phyloP scores from a whole-genome alignment of 1,140 invertebrate species.

The Eurytemora carolleeae region DNA sequence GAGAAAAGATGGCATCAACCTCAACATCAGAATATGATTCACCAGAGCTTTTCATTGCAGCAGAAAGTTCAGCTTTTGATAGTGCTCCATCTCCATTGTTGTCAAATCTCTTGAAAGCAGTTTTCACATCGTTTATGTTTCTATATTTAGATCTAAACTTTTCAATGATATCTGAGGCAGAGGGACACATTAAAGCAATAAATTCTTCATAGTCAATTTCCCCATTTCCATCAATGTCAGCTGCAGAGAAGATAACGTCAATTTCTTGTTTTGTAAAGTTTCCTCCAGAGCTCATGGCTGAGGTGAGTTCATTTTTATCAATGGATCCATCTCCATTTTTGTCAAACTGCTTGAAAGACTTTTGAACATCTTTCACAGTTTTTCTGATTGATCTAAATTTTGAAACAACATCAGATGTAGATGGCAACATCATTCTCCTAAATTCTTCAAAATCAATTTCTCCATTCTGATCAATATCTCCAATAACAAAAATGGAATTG shows the following conservation, averaged over 20 bases:
- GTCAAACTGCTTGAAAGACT: neutral
- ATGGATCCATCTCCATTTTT: neutral
- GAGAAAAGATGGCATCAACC: neutral
- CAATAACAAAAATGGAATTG: neutral
- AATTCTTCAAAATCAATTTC: neutral
- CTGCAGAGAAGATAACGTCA: neutral
- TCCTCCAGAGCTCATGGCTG: neutral
- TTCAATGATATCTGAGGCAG: neutral
- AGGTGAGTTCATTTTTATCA: neutral
- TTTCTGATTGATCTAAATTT: neutral
- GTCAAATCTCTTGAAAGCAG: neutral
- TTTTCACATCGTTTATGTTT: neutral
- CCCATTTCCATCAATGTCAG: neutral
- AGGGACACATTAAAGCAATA: neutral
- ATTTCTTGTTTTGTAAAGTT: neutral
- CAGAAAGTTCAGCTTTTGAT: neutral
- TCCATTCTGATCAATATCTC: neutral
- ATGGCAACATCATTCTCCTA: neutral
- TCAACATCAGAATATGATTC: neutral
- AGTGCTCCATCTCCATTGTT: neutral
- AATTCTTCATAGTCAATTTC: neutral
- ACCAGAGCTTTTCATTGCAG: neutral
- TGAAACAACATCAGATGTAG: neutral
- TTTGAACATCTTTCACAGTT: neutral
- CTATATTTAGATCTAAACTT: neutral